A percentile compares a stretch with the other conserved stretches of the same genome.
These are phyloP conservation scores for Pteronura brasiliensis DNA, from an alignment of 2,113 vertebrate species.

Conservation along the genomic window DNA sequence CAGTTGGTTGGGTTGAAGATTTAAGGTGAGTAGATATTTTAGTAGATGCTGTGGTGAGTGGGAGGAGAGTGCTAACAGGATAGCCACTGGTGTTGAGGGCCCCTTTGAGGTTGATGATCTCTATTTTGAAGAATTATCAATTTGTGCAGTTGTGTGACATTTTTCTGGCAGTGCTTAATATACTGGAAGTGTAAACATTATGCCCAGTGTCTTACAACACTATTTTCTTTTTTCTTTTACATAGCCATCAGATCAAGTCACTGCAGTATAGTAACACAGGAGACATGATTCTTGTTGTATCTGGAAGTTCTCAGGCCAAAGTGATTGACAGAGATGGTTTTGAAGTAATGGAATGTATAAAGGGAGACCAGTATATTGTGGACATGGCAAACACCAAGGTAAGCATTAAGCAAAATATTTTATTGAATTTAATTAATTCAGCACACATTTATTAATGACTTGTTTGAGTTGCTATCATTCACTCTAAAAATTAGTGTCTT, in stretches of 20 bases:
- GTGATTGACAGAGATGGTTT: constrained; percentile 98
- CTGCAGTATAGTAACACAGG: constrained; percentile 96
- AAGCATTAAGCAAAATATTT: constrained; percentile 39
- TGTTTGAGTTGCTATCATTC: not conserved
- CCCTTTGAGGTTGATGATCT: not conserved
- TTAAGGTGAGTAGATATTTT: not conserved
- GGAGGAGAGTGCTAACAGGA: not conserved
- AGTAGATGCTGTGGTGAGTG: not conserved
- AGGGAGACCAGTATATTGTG: constrained; percentile 98
- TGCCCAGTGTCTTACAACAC: constrained; percentile 42
- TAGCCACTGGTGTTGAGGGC: not conserved
- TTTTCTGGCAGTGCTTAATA: not conserved
- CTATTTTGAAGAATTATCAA: not conserved
- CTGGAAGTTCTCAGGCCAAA: constrained; percentile 97
- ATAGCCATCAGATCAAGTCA: constrained; percentile 95
- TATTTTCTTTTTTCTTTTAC: not conserved
- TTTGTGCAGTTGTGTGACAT: not conserved
- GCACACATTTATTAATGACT: not conserved
- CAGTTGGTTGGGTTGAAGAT: not conserved
- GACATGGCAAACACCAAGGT: constrained; percentile 99
- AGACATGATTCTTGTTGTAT: constrained; percentile 95
- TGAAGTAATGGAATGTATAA: constrained; percentile 97
- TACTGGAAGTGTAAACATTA: not conserved
- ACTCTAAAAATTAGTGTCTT: not conserved
- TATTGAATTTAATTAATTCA: not conserved